Percentiles rank a stretch among this genome's conserved stretches.
These are phyloP conservation scores for Elephas maximus DNA, from an alignment of 2,113 vertebrate genomes.

Conservation along the genomic window DNA sequence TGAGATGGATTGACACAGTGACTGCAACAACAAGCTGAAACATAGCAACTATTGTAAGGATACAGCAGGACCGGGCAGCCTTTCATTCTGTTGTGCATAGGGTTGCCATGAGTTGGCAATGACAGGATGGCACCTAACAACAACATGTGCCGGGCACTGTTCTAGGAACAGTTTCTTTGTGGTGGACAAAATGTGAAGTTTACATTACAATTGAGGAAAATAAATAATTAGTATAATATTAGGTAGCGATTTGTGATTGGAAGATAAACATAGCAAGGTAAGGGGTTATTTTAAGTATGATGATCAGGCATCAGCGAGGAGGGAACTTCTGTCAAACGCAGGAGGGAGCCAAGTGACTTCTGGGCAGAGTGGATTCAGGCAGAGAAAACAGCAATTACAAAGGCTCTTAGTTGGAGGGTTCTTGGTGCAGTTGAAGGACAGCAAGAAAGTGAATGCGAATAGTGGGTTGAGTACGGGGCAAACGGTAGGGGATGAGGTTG, in stretches of 20 bases:
- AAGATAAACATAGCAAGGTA: conserved; percentile 27
- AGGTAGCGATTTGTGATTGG: background rate
- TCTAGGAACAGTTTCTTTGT: background rate
- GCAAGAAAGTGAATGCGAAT: background rate
- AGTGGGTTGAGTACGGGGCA: background rate
- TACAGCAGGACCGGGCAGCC: no score
- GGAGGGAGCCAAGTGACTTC: background rate
- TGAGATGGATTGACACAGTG: no score
- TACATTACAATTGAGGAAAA: conserved; percentile 22
- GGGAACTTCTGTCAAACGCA: background rate
- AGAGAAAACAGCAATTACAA: background rate
- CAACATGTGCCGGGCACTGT: no score
- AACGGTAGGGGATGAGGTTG: background rate
- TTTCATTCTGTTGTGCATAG: no score
- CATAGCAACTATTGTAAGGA: no score
- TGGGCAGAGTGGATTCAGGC: background rate
- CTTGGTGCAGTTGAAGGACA: background rate
- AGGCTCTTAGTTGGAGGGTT: background rate
- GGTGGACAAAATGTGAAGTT: background rate
- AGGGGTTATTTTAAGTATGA: background rate
- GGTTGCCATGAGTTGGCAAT: no score
- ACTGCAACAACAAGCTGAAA: no score
- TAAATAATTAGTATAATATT: background rate
- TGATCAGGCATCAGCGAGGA: background rate
- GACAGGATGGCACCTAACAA: no score